Conservation (phyloP, 2,888 invertebrate species). For the Agriopis marginaria region DNA sequence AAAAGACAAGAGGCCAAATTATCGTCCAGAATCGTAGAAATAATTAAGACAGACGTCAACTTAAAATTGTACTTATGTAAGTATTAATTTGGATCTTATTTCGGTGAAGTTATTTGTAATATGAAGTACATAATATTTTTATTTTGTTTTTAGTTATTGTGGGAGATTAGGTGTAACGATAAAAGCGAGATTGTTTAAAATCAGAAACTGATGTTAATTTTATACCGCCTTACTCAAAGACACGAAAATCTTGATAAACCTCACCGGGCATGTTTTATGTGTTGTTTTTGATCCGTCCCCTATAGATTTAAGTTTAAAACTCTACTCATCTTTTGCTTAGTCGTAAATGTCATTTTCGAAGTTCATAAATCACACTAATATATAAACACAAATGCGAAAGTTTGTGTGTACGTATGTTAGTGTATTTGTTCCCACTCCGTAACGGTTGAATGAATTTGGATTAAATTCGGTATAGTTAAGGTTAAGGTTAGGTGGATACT, state of each 20-base stretch:
- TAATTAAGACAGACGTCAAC: conserved; percentile 35
- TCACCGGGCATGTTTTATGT: conserved; percentile 41
- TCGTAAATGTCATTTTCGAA: not conserved
- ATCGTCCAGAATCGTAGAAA: conserved; percentile 70
- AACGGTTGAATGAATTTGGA: no score
- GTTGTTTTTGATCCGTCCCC: conserved; percentile 75
- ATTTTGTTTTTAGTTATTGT: conserved; percentile 19
- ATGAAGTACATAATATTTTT: conserved; percentile 32
- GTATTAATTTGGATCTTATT: conserved; percentile 26
- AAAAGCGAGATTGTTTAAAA: conserved; percentile 5
- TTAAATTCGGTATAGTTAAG: no score
- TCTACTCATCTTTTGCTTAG: conserved; percentile 11
- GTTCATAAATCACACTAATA: not conserved
- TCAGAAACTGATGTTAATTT: conserved; percentile 4
- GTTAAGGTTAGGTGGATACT: no score
- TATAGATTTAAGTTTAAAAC: conserved; percentile 50
- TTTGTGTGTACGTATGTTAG: no score
- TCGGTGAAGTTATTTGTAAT: conserved; percentile 4
- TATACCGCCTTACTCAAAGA: conserved; percentile 32
- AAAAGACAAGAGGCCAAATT: conserved; percentile 84
- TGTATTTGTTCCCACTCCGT: no score
- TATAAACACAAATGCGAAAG: no score
- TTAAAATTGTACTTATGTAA: conserved; percentile 34
- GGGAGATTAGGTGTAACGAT: not conserved
- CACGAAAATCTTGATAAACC: conserved; percentile 14